Conservation (phyloP, 2,888 invertebrate genomes). For the Ariolimax columbianus region DNA sequence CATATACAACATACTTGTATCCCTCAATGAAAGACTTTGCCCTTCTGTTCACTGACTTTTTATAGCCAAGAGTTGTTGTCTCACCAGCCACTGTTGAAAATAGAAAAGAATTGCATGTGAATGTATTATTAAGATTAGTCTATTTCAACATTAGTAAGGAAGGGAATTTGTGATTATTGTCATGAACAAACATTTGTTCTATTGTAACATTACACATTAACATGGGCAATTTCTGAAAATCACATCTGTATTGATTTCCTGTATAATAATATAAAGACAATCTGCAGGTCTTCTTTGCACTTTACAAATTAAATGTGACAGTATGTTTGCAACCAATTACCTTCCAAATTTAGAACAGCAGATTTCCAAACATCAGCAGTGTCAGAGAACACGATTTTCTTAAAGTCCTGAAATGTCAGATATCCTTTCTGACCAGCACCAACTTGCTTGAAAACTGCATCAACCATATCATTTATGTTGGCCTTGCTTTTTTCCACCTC, state of each 20-base stretch:
- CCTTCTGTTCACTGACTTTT: constrained; percentile 14
- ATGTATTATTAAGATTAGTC: background rate
- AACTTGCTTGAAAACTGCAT: constrained; percentile 63
- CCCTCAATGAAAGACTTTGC: constrained; percentile 17
- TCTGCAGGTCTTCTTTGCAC: no score
- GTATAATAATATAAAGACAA: no score
- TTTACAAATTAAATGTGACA: no score
- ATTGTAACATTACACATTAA: no score
- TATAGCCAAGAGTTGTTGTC: constrained; percentile 9
- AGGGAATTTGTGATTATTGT: no score
- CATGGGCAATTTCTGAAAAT: no score
- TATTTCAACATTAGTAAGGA: background rate
- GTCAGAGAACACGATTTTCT: constrained; percentile 65
- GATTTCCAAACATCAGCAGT: constrained; percentile 64
- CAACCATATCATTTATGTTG: constrained; percentile 61
- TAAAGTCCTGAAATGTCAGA: constrained; percentile 68
- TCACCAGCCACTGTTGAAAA: constrained; percentile 31
- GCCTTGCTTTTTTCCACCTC: constrained; percentile 60
- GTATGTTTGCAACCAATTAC: no score
- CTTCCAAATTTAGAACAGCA: constrained; percentile 61
- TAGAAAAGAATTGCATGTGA: background rate
- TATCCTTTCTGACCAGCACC: constrained; percentile 59
- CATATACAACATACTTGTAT: constrained; percentile 16
- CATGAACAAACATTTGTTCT: no score
- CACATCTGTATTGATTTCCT: no score